Percentiles rank a stretch among this genome's conserved stretches.
Evolutionary conservation across 2,113 vertebrate species (phyloP).

Genomic region (Seriola dumerili): DNA sequence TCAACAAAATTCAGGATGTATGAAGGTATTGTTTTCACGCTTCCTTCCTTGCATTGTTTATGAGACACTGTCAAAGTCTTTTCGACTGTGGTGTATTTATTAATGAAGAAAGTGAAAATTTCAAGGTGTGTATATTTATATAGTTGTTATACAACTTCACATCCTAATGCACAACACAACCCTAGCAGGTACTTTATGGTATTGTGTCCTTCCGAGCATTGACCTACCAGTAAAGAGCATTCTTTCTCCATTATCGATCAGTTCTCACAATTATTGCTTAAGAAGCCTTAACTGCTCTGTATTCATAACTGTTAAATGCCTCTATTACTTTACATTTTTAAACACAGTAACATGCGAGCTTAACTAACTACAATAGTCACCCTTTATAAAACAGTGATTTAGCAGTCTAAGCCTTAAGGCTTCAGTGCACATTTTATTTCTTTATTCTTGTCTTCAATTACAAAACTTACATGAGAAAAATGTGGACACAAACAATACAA

Average conservation of each 20-base stretch:
- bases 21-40: neutral
- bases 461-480: neutral
- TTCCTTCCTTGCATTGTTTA: conserved; percentile 54
- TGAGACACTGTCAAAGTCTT: conserved; percentile 9
- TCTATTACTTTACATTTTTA: too few species aligned
- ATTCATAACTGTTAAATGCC: neutral
- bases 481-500: neutral
- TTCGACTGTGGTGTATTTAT: neutral
- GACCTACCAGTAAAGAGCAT: neutral
- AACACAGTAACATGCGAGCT: too few species aligned
- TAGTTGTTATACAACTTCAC: neutral
- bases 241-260: neutral
- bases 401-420: neutral
- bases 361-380: too few species aligned
- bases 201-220: too few species aligned
- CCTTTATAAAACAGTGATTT: neutral
- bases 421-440: neutral
- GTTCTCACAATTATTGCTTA: neutral
- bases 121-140: too few species aligned
- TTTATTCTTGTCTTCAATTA: neutral
- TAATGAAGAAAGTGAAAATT: neutral
- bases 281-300: neutral
- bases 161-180: neutral
- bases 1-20: neutral
- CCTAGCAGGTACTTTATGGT: neutral